These are phyloP conservation scores for Ceuthmochares aereus DNA, from an alignment of 2,113 vertebrate genomes.

Conservation along the genomic window DNA sequence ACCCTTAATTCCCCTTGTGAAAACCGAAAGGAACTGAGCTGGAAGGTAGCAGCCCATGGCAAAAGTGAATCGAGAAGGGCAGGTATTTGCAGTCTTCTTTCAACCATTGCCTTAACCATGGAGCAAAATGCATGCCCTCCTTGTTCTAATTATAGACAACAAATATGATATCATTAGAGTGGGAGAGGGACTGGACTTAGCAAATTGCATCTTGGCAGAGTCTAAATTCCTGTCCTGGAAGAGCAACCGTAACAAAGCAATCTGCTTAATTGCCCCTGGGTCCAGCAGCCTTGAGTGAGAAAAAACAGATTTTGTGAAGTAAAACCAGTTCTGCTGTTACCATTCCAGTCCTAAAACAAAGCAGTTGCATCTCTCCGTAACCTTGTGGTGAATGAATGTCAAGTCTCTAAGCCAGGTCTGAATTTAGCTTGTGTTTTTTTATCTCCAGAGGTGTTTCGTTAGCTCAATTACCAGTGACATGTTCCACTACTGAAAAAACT, in stretches of 20 bases:
- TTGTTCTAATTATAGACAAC: neutral
- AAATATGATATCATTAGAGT: neutral
- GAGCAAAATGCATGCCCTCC: neutral
- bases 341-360: neutral
- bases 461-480: constrained; percentile 61
- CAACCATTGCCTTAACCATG: neutral
- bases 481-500: constrained; percentile 12
- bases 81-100: neutral
- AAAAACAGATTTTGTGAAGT: neutral
- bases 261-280: neutral
- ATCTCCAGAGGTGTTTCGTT: constrained; percentile 69
- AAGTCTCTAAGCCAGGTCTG: neutral
- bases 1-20: neutral
- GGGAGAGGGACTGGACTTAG: neutral
- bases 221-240: neutral
- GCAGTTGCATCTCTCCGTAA: neutral
- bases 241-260: neutral
- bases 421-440: neutral
- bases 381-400: neutral
- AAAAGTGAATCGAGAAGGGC: neutral
- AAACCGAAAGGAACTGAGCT: neutral
- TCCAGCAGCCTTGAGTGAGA: neutral
- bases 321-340: neutral
- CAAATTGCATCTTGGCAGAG: neutral
- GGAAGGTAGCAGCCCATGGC: neutral